phyloP scores from a whole-genome alignment of 2,888 invertebrate genomes.

The Drosophila rellima region DNA sequence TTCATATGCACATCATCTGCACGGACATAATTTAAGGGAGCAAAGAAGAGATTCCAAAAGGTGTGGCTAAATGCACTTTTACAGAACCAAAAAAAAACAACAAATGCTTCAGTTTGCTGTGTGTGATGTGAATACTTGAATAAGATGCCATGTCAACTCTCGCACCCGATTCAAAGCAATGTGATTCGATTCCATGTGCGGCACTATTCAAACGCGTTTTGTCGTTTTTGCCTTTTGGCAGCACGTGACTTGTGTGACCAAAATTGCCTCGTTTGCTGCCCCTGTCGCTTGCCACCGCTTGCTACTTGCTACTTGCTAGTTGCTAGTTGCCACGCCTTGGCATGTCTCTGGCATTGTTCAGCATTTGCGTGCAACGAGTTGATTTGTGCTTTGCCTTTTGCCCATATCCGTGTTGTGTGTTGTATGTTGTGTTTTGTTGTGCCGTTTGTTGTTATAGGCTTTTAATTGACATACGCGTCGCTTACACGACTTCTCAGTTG shows the following conservation, averaged over 20 bases:
- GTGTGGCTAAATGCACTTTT: conserved; percentile 37
- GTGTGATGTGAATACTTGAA: conserved; percentile 34
- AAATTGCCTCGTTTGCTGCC: conserved; percentile 32
- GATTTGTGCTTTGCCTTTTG: conserved; percentile 50
- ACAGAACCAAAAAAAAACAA: conserved; percentile 15
- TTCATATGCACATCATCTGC: neutral
- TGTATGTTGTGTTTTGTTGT: conserved; percentile 9
- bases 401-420: conserved; percentile 34
- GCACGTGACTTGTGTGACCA: conserved; percentile 79
- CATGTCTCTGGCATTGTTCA: conserved; percentile 54
- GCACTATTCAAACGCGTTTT: conserved; percentile 64
- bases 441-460: conserved; percentile 65
- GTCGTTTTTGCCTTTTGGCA: conserved; percentile 60
- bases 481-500: conserved; percentile 73
- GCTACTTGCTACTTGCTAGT: no score
- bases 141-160: conserved; percentile 6
- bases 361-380: conserved; percentile 76
- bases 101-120: conserved; percentile 31
- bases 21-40: neutral
- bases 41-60: neutral
- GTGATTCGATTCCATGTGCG: conserved; percentile 46
- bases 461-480: conserved; percentile 79
- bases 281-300: conserved; percentile 3
- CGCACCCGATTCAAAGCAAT: conserved; percentile 4
- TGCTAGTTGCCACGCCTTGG: conserved; percentile 10